phyloP scores from a whole-genome alignment of 2,888 invertebrate species.

The Plagodis pulveraria region DNA sequence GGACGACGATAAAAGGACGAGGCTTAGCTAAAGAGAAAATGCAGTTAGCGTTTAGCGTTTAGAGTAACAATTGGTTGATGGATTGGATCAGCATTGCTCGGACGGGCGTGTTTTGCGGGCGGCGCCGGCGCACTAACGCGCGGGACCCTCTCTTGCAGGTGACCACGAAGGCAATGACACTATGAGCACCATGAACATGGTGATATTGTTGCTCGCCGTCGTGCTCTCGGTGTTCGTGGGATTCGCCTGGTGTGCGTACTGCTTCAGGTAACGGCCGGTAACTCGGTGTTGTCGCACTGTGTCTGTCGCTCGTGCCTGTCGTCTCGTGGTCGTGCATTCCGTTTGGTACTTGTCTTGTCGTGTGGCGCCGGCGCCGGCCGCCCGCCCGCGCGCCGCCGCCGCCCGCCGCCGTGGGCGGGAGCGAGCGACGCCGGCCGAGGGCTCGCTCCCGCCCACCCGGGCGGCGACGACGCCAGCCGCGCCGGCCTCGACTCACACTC shows the following conservation, averaged over 20 bases:
- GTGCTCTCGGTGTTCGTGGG: slow-evolving; percentile 97
- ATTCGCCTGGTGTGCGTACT: slow-evolving; percentile 97
- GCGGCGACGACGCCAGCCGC: slow-evolving; percentile 49
- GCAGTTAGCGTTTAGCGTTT: neutral
- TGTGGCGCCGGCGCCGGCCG: slow-evolving; percentile 51
- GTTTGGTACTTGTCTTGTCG: slow-evolving; percentile 40
- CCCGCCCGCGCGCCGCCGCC: neutral
- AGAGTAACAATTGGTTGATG: slow-evolving; percentile 13
- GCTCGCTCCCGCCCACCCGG: too few relatives aligned
- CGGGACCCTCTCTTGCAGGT: slow-evolving; percentile 87
- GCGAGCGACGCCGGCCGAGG: neutral
- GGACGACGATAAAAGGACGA: slow-evolving; percentile 21
- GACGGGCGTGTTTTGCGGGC: slow-evolving; percentile 63
- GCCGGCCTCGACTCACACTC: slow-evolving; percentile 61
- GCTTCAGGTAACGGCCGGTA: slow-evolving; percentile 93
- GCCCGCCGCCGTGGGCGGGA: neutral
- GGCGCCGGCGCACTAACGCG: slow-evolving; percentile 82
- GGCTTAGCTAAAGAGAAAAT: slow-evolving; percentile 22
- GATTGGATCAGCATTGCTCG: slow-evolving; percentile 65
- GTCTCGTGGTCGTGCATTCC: slow-evolving; percentile 50
- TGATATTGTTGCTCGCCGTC: slow-evolving; percentile 96
- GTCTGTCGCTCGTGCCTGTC: slow-evolving; percentile 75
- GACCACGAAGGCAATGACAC: slow-evolving; percentile 89
- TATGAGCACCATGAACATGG: slow-evolving; percentile 95
- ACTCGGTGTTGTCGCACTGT: slow-evolving; percentile 81